Conservation (phyloP, 2,113 vertebrate genomes). For the Hyaena hyaena region DNA sequence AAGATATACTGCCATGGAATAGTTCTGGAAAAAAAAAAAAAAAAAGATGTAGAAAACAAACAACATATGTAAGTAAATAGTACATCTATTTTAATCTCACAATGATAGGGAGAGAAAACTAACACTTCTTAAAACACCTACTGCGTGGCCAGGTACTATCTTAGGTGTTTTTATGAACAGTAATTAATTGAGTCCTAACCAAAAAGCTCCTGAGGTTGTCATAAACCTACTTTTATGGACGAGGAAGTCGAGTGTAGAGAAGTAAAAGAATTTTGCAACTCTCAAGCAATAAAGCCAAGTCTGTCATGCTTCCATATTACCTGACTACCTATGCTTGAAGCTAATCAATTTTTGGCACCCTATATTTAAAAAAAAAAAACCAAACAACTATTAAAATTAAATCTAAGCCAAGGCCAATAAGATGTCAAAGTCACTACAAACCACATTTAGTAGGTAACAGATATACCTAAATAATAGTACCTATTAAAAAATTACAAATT, state of each 20-base stretch:
- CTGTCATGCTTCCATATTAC: neutral
- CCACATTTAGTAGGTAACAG: neutral
- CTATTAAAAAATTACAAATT: constrained; percentile 19
- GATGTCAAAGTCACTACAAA: neutral
- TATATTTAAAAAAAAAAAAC: neutral
- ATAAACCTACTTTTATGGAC: neutral
- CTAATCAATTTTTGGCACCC: constrained; percentile 5
- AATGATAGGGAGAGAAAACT: constrained; percentile 48
- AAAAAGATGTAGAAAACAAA: constrained; percentile 66
- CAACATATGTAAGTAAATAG: constrained; percentile 63
- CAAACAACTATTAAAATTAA: constrained; percentile 3
- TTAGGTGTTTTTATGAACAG: constrained; percentile 29
- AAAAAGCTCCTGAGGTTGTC: neutral
- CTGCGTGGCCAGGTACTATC: constrained; percentile 32
- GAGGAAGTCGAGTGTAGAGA: neutral
- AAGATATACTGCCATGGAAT: constrained; percentile 98
- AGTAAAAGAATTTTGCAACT: constrained; percentile 42
- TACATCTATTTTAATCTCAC: constrained; percentile 60
- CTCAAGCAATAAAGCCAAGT: neutral
- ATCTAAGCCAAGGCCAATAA: constrained; percentile 32
- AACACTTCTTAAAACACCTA: constrained; percentile 46
- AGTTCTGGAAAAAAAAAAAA: constrained; percentile 89
- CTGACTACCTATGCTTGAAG: neutral
- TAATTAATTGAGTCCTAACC: constrained; percentile 10
- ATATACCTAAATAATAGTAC: neutral